These are phyloP conservation scores for Heliopora coerulea DNA, from an alignment of 92 coral and sea anemone species.

Conservation along the genomic window DNA sequence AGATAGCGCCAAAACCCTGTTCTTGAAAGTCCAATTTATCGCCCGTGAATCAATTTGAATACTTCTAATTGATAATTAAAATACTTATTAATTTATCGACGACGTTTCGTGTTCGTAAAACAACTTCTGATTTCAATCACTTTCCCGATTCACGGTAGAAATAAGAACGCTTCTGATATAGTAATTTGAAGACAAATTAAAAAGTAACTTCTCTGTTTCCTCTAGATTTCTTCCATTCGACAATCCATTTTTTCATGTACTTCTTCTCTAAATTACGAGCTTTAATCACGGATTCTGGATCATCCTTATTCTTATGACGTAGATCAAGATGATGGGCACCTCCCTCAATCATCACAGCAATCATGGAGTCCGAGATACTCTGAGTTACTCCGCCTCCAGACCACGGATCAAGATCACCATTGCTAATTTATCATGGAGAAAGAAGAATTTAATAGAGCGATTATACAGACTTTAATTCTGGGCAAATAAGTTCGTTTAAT, in stretches of 20 bases:
- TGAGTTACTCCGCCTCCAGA: constrained; percentile 85
- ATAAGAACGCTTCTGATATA: no score
- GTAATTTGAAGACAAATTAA: no score
- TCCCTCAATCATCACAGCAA: constrained; percentile 80
- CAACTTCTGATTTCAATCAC: no score
- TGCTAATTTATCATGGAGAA: constrained; percentile 55
- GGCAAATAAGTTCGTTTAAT: no score
- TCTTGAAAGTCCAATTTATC: no score
- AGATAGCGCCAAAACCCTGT: no score
- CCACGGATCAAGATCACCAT: constrained; percentile 94
- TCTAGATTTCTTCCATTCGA: constrained; percentile 42
- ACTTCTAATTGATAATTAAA: no score
- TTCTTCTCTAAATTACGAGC: constrained; percentile 82
- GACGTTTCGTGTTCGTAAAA: no score
- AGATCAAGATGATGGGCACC: constrained; percentile 98
- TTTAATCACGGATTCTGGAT: constrained; percentile 81
- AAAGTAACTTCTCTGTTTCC: constrained; percentile 2
- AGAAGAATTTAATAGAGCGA: background rate
- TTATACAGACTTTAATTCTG: no score
- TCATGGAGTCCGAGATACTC: constrained; percentile 73
- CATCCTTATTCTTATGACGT: constrained; percentile 73
- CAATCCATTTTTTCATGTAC: constrained; percentile 73
- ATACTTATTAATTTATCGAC: no score
- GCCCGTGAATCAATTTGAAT: no score
- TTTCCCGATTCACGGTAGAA: no score